Evolutionary conservation across 2,888 invertebrate genomes (phyloP).

Genomic region (Dendrolimus pini): DNA sequence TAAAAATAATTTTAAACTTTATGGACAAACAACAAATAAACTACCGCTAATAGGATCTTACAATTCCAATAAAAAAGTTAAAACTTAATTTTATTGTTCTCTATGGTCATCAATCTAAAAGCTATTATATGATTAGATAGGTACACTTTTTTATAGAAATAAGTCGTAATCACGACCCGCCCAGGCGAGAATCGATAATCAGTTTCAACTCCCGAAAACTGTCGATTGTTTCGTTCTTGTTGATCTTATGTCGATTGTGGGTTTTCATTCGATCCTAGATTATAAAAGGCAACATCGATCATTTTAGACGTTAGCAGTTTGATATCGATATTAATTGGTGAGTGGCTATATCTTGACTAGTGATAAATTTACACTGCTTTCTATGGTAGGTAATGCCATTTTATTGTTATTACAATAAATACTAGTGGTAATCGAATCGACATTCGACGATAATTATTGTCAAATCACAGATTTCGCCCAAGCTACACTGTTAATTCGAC

Average conservation of each 20-base stretch:
- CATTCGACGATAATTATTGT: too few relatives aligned
- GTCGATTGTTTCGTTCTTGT: background rate
- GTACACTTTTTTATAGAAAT: conserved; percentile 34
- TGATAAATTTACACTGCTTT: conserved; percentile 24
- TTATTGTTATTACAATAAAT: too few relatives aligned
- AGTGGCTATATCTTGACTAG: conserved; percentile 24
- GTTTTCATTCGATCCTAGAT: conserved; percentile 29
- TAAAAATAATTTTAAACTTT: too few relatives aligned
- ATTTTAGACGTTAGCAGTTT: conserved; percentile 39
- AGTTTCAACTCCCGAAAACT: conserved; percentile 10
- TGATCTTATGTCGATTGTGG: conserved; percentile 17
- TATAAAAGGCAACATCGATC: conserved; percentile 43
- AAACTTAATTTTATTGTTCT: conserved; percentile 25
- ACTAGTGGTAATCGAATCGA: too few relatives aligned
- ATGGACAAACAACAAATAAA: too few relatives aligned
- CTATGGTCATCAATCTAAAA: conserved; percentile 52
- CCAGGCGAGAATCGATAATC: conserved; percentile 28
- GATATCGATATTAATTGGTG: conserved; percentile 51
- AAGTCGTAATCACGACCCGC: conserved; percentile 43
- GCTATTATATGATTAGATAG: conserved; percentile 65
- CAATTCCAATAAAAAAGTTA: too few relatives aligned
- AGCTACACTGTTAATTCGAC: too few relatives aligned
- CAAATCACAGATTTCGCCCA: too few relatives aligned
- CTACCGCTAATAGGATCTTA: too few relatives aligned
- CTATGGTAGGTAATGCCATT: too few relatives aligned